Base-by-base conservation (phyloP, 2,113 vertebrate genomes). In the Corythoichthys haematopterus region DNA sequence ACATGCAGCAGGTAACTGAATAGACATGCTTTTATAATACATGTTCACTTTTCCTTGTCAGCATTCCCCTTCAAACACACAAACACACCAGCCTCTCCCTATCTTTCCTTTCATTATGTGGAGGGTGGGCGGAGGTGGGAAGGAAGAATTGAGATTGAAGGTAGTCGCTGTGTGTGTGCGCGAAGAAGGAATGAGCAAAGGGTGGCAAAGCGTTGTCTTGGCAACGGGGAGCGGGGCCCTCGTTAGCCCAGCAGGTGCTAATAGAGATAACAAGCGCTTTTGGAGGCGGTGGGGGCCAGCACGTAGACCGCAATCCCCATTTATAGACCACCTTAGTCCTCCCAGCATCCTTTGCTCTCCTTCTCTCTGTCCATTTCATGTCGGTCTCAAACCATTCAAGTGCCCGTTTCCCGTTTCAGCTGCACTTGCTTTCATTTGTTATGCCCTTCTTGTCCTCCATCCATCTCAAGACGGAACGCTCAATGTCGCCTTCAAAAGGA, bases 181-280 rank as follows among this genome's bases (percentile, higher is more conserved):
- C 50, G 50, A 77, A 78, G 71, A 79, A 80, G 76, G 74, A 77
- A 68, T 59, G 76, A 80, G 69, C 71, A 65, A 80, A 85, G 86
- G 87, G 84, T 91, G 89, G 88, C 67, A 74, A 85, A 80, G 77
- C 63, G 88, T 91, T 84, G 80, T 85, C 85, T 65, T 85, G 87
- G 88, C 63, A 91, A 91, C 91, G 64, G 75, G 72, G 82, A 85
- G 82, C 82, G 66, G 73, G 80, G 87, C 77, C 84, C 90, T 91
- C 84, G 87, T 91, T 92, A 91, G 85, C 87, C 81, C 88, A 89
- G 90, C 91, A 92, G 90, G 91, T 91, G 90, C 89, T 92, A 92
- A 92, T 91, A 78, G 85, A 90, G 90, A 91, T 91, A 92, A 91
- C 87, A 83, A 90, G 81, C 70, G 84, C 55, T 57, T 57, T 35